These are phyloP conservation scores for Agrochola lychnidis DNA, from an alignment of 2,888 invertebrate species.

Conservation along the genomic window DNA sequence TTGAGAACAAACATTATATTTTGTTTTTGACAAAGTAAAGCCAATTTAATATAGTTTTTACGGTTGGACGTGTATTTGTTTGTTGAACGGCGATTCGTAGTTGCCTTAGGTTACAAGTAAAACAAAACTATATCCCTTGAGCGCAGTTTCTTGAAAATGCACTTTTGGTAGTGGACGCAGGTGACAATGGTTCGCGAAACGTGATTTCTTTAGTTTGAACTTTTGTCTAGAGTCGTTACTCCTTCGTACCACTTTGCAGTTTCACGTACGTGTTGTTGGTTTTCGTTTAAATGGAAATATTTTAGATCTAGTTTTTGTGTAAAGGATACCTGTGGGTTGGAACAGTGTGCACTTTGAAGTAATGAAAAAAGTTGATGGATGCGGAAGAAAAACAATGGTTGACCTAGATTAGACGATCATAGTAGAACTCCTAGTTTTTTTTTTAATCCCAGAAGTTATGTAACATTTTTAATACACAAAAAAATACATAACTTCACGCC, in stretches of 20 bases:
- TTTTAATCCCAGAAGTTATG: not conserved
- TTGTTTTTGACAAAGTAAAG: constrained; percentile 50
- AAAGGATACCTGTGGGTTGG: constrained; percentile 2
- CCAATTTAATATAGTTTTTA: constrained; percentile 59
- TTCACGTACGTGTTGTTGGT: constrained; percentile 60
- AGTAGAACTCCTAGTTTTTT: constrained; percentile 1
- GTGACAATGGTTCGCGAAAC: constrained; percentile 74
- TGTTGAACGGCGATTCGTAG: constrained; percentile 52
- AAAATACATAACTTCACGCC: not conserved
- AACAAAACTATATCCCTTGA: constrained; percentile 51
- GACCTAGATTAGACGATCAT: constrained; percentile 36
- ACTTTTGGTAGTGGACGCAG: constrained; percentile 74
- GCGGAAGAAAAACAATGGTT: constrained; percentile 38
- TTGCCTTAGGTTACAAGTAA: constrained; percentile 40
- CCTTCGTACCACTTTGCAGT: constrained; percentile 68
- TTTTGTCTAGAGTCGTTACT: constrained; percentile 63
- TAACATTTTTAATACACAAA: not conserved
- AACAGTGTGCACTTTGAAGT: constrained; percentile 45
- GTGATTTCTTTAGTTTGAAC: constrained; percentile 74
- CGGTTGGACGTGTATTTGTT: constrained; percentile 60
- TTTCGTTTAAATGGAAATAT: constrained; percentile 56
- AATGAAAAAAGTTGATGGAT: constrained; percentile 54
- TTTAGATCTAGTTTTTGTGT: constrained; percentile 51
- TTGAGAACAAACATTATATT: constrained; percentile 30
- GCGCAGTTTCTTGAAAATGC: constrained; percentile 69